Base-by-base conservation (phyloP, 2,797 vertebrate species). In the Petrocephalus schoutedeni region DNA sequence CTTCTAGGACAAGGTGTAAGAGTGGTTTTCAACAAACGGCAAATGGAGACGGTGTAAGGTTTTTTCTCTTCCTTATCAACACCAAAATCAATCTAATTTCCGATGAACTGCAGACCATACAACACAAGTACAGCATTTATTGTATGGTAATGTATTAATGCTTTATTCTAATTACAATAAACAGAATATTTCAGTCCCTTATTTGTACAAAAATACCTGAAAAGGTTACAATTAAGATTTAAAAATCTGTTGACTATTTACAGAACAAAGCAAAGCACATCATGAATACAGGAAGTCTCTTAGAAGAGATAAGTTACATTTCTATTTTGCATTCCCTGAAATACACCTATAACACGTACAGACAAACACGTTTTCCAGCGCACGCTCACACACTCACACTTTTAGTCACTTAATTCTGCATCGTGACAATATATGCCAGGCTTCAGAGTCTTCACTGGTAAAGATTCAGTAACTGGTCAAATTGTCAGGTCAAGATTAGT, bases 171-270 rank as follows among this genome's bases (percentile, higher is more conserved):
- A 95, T 96, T 96, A 97, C 97, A 98, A 97, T 97, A 97, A 98
- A 98, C 96, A 98, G 96, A 98, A 97, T 97, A 96, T 95, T 97
- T 97, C 97, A 97, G 96, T 97, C 97, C 97, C 97, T 98, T 97
- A 95, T 97, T 97, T 97, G 96, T 99, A 98, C 97, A 99, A 99
- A 99, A 98, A 98, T 98, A 98, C 97, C 97, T 97, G 96, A 98
- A 98, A 94, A 96, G 96, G 96, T 97, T 97, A 98, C 96, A 97
- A 95, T 97, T 97, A 97, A 93, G 95, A 96, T 96, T 96, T 96
- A 96, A 95, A 96, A 97, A 96, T 96, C 95, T 94, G 96, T 96
- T 95, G 96, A 94, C 95, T 97, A 97, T 97, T 94, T 97, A 98
- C 97, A 98, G 92, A 96, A 95, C 94, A 94, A 97, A 97, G 95